These are phyloP conservation scores for Heliothis subflexa DNA, from an alignment of 1,140 invertebrate genomes.

Conservation along the genomic window DNA sequence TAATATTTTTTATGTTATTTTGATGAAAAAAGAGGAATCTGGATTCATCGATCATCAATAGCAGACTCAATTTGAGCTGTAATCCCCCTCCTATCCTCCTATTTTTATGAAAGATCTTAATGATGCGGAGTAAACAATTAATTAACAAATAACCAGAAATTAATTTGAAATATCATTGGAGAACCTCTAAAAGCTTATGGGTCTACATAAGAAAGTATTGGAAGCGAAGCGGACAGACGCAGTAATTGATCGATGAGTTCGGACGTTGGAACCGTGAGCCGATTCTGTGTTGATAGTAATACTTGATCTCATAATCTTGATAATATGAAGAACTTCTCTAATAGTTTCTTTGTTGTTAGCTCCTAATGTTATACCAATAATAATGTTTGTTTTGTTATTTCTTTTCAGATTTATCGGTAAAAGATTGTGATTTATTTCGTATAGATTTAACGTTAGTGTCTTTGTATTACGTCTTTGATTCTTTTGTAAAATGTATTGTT, in stretches of 20 bases:
- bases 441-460: neutral
- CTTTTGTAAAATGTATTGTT: too few relatives aligned
- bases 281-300: slow-evolving; percentile 32
- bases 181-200: neutral
- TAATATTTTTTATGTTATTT: too few relatives aligned
- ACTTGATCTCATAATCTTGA: neutral
- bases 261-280: slow-evolving; percentile 17
- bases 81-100: too few relatives aligned
- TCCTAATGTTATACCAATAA: neutral
- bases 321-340: neutral
- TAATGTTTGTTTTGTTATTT: too few relatives aligned
- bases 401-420: too few relatives aligned
- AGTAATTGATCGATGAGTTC: slow-evolving; percentile 47
- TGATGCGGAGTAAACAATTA: too few relatives aligned
- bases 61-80: too few relatives aligned
- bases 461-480: neutral
- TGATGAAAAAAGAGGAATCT: too few relatives aligned
- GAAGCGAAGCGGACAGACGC: slow-evolving; percentile 29
- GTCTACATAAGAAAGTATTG: slow-evolving; percentile 30
- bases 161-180: neutral
- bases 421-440: too few relatives aligned
- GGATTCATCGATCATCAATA: too few relatives aligned
- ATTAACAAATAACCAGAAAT: too few relatives aligned
- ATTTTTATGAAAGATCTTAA: too few relatives aligned
- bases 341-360: neutral